Percentiles rank a stretch among this genome's conserved stretches.
Conservation (phyloP, 2,113 vertebrate genomes). For the Axis porcinus region DNA sequence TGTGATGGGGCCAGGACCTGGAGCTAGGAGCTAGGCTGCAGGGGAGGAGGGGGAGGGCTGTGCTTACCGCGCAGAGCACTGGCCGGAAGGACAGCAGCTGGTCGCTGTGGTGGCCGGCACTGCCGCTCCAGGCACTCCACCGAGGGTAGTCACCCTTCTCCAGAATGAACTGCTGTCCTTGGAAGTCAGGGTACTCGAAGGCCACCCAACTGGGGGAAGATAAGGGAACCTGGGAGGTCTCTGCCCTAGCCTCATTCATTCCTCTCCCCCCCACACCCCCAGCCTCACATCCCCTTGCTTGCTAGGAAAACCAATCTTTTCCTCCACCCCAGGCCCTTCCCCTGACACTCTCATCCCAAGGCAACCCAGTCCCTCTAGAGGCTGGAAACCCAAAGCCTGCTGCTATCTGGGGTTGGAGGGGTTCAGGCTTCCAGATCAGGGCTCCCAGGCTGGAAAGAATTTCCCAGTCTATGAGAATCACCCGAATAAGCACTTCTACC, state of each 20-base stretch:
- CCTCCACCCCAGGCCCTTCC: background rate
- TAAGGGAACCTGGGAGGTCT: background rate
- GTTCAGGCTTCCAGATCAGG: background rate
- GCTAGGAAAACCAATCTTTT: background rate
- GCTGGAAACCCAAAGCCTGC: background rate
- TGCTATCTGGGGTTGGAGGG: background rate
- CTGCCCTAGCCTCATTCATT: background rate
- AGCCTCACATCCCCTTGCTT: background rate
- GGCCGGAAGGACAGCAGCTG: conserved; percentile 96
- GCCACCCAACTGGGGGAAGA: conserved; percentile 88
- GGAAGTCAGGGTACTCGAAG: conserved; percentile 95
- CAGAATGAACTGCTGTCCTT: conserved; percentile 98
- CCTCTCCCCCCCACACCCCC: background rate
- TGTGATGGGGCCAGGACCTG: background rate
- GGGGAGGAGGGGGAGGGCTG: too few relatives aligned
- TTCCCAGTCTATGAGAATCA: background rate
- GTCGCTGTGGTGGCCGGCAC: conserved; percentile 93
- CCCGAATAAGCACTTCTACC: background rate
- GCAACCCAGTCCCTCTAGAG: background rate
- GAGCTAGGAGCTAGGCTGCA: background rate
- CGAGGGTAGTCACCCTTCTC: conserved; percentile 97
- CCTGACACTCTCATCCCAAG: background rate
- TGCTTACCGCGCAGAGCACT: conserved; percentile 92
- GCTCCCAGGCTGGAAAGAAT: background rate
- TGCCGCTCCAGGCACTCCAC: conserved; percentile 95